Conservation (phyloP, 2,888 invertebrate genomes). For the Orthonychiurus folsomi region DNA sequence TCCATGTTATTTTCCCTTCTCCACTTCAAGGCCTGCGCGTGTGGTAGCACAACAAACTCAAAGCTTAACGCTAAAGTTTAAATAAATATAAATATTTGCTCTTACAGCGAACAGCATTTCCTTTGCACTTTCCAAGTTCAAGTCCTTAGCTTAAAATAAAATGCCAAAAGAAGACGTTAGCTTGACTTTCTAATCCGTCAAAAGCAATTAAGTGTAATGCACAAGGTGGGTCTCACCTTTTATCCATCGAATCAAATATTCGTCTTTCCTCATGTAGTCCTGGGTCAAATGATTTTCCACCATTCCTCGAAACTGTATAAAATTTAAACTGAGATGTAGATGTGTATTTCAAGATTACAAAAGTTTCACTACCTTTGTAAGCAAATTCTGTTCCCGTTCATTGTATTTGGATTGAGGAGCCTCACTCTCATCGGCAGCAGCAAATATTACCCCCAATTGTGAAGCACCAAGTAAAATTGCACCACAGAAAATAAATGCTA, state of each 20-base stretch:
- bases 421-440: neutral
- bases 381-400: neutral
- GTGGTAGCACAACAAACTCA: too few species aligned
- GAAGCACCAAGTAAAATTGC: neutral
- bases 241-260: neutral
- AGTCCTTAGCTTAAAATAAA: neutral
- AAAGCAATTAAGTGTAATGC: neutral
- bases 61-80: too few species aligned
- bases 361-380: neutral
- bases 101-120: too few species aligned
- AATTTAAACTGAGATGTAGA: too few species aligned
- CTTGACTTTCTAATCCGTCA: too few species aligned
- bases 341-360: neutral
- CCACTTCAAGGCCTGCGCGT: constrained; percentile 12
- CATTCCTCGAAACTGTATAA: neutral
- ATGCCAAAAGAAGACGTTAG: too few species aligned
- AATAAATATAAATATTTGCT: too few species aligned
- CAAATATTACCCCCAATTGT: neutral
- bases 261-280: neutral
- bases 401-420: neutral
- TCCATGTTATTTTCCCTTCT: constrained; percentile 13
- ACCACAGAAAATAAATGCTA: neutral
- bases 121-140: neutral
- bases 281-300: neutral
- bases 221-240: neutral